A percentile compares a stretch with the other conserved stretches of the same genome.
These are phyloP conservation scores for Oncorhynchus gorbuscha DNA, from an alignment of 2,113 vertebrate genomes.

Conservation along the genomic window DNA sequence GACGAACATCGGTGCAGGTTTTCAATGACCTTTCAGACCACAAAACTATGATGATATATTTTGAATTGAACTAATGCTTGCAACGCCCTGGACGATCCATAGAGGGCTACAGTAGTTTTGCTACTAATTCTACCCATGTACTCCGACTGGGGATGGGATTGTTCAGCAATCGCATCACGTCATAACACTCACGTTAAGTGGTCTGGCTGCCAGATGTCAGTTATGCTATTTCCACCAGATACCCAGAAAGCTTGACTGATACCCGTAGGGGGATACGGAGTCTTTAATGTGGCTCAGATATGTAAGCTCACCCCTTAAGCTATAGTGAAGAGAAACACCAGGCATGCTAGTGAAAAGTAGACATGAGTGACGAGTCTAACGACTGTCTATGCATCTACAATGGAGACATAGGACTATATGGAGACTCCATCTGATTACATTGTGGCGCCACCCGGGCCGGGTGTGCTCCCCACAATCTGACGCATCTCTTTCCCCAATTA, in stretches of 20 bases:
- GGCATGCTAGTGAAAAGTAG: neutral
- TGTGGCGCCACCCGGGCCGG: constrained; percentile 33
- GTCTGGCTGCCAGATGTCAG: constrained; percentile 25
- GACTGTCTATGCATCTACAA: constrained; percentile 13
- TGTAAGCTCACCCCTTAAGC: constrained; percentile 11
- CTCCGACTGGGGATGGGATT: constrained; percentile 10
- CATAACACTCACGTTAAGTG: constrained; percentile 36
- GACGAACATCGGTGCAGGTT: constrained; percentile 6
- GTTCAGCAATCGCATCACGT: constrained; percentile 9
- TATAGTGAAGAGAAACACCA: constrained; percentile 1
- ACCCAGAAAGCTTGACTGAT: neutral
- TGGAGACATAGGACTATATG: constrained; percentile 17
- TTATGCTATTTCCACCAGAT: constrained; percentile 1
- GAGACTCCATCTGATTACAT: constrained; percentile 31
- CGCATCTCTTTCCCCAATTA: constrained; percentile 53
- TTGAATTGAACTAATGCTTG: constrained; percentile 5
- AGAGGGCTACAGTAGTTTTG: no score
- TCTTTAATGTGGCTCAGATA: constrained; percentile 11
- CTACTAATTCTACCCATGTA: constrained; percentile 16
- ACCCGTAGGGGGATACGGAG: constrained; percentile 12
- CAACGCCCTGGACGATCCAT: constrained; percentile 24
- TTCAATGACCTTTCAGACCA: constrained; percentile 11
- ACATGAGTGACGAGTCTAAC: constrained; percentile 16
- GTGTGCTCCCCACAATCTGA: constrained; percentile 26
- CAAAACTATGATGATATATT: neutral